Base-by-base conservation (phyloP, 2,888 invertebrate genomes). In the Drosophila robusta region DNA sequence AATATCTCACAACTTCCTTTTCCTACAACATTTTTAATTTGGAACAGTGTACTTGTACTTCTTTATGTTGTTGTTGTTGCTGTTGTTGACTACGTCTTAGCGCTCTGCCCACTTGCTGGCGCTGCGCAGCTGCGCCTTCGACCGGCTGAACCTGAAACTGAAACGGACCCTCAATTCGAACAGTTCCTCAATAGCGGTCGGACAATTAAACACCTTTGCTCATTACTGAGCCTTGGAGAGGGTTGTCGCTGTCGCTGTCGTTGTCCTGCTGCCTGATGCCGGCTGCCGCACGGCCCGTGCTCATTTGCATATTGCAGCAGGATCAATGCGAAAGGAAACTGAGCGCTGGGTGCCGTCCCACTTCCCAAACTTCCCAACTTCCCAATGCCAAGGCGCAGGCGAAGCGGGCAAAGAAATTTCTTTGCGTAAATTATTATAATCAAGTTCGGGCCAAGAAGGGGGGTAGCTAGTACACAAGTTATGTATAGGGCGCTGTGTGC, bases 161-260 rank as follows among this genome's bases (percentile, higher is more conserved):
- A 61, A 60, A 50, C 67, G 22, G 42, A 47, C 47, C 60, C 50
- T 5, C 34, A 69, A 29, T 24, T 42, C 47, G 41, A 65, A 38
- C 34, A 44, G 64, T 55, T 55, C 8, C 58, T 62, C 72, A 60
- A 55, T 63, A 55, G 54, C 51, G 57, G 57, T 63, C 46, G 70
- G 70, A 87, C 86, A 84, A 84, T 84, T 86, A 84, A 84, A 83
- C 86, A 87, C 83, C 83, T 85, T 79, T 78, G 81, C 87, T 80
- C 75, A 87, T 87, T 87, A 84, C 70, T 46, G 51, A 45, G 60
- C 22, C 60, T 47, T 61, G 49, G 61, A 18, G 70, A 75, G 83
- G 80, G 79, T 78, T 72, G 82, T 58, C 68, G 42, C 29, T 36
- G 56, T 47, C 42, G 60, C 14, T 26, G 55, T 11, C 36, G 32